A percentile compares a stretch with the other conserved stretches of the same genome.
Conservation (phyloP, 2,888 invertebrate species). For the Ligdia adustata region DNA sequence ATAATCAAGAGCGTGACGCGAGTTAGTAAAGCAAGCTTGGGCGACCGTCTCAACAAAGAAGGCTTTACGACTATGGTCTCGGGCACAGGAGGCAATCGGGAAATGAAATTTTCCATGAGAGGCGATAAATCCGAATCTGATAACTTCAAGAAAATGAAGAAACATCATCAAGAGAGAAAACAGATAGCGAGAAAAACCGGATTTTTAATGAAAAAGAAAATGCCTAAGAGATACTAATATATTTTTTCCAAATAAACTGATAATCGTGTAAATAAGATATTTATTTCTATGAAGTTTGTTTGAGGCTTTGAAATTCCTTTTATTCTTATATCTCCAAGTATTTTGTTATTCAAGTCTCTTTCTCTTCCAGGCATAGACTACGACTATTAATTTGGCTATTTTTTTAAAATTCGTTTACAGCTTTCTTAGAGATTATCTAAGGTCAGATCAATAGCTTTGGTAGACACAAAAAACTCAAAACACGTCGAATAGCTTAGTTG, state of each 20-base stretch:
- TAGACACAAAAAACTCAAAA: too few relatives aligned
- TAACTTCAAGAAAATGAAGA: slow-evolving; percentile 84
- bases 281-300: neutral
- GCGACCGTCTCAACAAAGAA: slow-evolving; percentile 88
- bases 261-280: neutral
- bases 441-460: too few relatives aligned
- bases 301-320: too few relatives aligned
- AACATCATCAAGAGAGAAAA: slow-evolving; percentile 88
- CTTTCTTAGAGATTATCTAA: slow-evolving; percentile 37
- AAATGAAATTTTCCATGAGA: slow-evolving; percentile 90
- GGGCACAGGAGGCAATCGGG: slow-evolving; percentile 88
- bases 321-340: too few relatives aligned
- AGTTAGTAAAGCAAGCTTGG: slow-evolving; percentile 87
- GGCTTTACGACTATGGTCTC: slow-evolving; percentile 73
- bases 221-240: slow-evolving; percentile 49
- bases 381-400: too few relatives aligned
- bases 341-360: too few relatives aligned
- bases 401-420: slow-evolving; percentile 23
- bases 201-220: slow-evolving; percentile 65
- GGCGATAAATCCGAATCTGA: slow-evolving; percentile 81
- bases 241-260: slow-evolving; percentile 28
- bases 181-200: slow-evolving; percentile 82
- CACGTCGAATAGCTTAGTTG: too few relatives aligned
- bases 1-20: slow-evolving; percentile 77
- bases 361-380: too few relatives aligned